These are phyloP conservation scores for Uria aalge DNA, from an alignment of 2,113 vertebrate species.

Conservation along the genomic window DNA sequence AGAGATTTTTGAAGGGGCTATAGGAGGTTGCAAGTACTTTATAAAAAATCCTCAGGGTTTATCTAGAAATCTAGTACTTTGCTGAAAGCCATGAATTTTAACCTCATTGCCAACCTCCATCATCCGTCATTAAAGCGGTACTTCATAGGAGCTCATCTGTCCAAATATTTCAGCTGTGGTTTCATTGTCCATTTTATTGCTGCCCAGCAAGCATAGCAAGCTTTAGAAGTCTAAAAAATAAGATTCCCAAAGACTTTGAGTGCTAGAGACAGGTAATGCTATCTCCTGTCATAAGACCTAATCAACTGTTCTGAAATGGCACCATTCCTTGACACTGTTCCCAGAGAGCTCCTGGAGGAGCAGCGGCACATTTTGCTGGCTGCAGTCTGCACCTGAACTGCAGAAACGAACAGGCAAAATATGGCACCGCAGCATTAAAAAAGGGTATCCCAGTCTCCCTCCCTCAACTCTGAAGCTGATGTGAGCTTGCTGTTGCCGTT, in stretches of 20 bases:
- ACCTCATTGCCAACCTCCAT: not conserved
- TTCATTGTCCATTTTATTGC: not conserved
- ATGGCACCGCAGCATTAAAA: fast-evolving
- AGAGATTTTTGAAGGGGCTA: not conserved
- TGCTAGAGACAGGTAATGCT: not conserved
- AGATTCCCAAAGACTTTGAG: not conserved
- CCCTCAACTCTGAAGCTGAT: not conserved
- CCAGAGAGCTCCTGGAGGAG: not conserved
- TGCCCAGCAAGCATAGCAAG: not conserved
- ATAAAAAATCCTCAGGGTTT: not conserved
- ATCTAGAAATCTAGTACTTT: not conserved
- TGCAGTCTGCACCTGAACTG: too few species aligned
- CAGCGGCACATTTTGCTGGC: fast-evolving
- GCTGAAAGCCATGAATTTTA: not conserved
- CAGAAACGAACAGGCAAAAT: not conserved
- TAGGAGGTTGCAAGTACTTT: not conserved
- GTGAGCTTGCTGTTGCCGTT: not conserved
- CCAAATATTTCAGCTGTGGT: conserved; percentile 14
- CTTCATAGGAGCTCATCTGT: not conserved
- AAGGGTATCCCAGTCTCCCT: not conserved
- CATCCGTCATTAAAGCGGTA: not conserved
- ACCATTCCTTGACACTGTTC: not conserved
- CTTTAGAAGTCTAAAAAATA: conserved; percentile 21
- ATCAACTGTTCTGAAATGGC: not conserved
- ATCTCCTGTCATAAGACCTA: not conserved